These are phyloP conservation scores for Deladenus siricidicola DNA, from an alignment of 2,888 invertebrate species.

Conservation along the genomic window DNA sequence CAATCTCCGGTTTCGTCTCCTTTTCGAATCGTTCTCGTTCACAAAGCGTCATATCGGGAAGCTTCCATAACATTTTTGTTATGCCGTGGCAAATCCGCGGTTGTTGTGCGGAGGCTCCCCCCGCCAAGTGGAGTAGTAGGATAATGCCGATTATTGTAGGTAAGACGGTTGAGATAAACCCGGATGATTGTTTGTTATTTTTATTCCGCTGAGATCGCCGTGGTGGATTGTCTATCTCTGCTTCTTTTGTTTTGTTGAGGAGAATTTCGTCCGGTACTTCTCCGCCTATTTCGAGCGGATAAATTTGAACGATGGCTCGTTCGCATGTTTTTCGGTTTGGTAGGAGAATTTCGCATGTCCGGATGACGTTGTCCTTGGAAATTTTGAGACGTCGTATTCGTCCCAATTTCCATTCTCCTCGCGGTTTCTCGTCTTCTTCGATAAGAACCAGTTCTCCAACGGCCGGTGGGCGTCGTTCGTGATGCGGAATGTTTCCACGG, in stretches of 20 bases:
- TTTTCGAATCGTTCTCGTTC: background rate
- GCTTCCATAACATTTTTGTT: background rate
- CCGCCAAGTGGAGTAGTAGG: no score
- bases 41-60: background rate
- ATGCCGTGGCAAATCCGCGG: background rate
- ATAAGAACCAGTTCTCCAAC: constrained; percentile 8
- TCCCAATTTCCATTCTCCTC: constrained; percentile 7
- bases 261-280: background rate
- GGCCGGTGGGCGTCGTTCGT: background rate
- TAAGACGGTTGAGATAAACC: no score
- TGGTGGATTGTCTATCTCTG: no score
- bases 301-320: background rate
- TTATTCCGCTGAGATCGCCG: no score
- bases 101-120: background rate
- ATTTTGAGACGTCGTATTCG: background rate
- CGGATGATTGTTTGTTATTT: no score
- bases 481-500: background rate
- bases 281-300: constrained; percentile 7
- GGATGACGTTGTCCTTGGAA: background rate
- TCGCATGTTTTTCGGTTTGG: background rate
- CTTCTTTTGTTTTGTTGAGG: background rate
- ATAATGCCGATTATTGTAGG: no score
- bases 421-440: background rate
- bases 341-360: background rate
- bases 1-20: background rate